Conservation (phyloP, 2,113 vertebrate genomes). For the Tursiops truncatus region DNA sequence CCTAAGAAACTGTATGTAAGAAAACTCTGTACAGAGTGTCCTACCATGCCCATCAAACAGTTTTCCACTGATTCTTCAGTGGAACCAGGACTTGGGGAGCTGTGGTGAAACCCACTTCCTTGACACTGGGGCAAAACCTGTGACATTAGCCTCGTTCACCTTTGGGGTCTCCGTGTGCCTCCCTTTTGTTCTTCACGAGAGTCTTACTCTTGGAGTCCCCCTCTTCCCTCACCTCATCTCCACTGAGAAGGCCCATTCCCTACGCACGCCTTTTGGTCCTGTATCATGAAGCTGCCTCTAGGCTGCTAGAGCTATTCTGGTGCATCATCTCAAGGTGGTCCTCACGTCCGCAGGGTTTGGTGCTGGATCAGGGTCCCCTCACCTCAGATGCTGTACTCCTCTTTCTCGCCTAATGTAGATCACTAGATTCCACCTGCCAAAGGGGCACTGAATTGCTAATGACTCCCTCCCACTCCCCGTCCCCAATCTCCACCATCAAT, state of each 20-base stretch:
- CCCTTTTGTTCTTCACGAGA: not conserved
- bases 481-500: not conserved
- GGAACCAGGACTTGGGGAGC: not conserved
- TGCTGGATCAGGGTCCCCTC: not conserved
- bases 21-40: not conserved
- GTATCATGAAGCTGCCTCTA: not conserved
- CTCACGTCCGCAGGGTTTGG: not conserved
- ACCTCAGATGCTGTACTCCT: not conserved
- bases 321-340: not conserved
- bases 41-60: not conserved
- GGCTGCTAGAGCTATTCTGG: not conserved
- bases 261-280: not conserved
- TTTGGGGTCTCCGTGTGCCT: not conserved
- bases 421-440: not conserved
- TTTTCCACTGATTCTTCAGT: not conserved
- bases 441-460: not conserved
- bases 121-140: not conserved
- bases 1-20: not conserved
- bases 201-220: not conserved
- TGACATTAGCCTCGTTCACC: not conserved
- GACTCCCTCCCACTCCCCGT: fast-evolving
- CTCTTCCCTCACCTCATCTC: not conserved
- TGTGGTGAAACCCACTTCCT: not conserved
- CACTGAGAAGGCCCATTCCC: not conserved
- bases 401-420: not conserved